Conservation (phyloP, 2,113 vertebrate species). For the Leptobrachium ailaonicum region DNA sequence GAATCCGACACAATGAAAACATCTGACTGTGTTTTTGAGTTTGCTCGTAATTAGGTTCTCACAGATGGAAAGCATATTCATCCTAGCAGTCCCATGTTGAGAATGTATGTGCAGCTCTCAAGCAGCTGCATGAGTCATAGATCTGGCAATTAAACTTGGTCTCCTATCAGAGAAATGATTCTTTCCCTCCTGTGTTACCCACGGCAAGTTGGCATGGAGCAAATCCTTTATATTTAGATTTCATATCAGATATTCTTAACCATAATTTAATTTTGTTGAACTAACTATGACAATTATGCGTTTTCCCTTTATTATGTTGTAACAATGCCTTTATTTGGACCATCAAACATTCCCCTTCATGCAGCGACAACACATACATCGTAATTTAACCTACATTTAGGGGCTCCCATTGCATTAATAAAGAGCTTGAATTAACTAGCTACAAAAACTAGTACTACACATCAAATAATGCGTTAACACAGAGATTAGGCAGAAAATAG, state of each 20-base stretch:
- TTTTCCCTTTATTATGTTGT: neutral
- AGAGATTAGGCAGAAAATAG: too few species aligned
- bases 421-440: too few species aligned
- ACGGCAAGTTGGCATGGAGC: slow-evolving; percentile 16
- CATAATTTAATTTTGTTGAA: slow-evolving; percentile 1
- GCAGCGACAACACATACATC: too few species aligned
- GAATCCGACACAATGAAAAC: slow-evolving; percentile 46
- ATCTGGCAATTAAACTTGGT: slow-evolving; percentile 47
- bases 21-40: slow-evolving; percentile 49
- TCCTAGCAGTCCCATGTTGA: slow-evolving; percentile 44
- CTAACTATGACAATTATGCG: neutral
- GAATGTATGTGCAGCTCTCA: slow-evolving; percentile 40
- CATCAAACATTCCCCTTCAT: too few species aligned
- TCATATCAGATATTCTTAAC: slow-evolving; percentile 23
- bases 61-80: slow-evolving; percentile 50
- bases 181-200: slow-evolving; percentile 30
- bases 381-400: too few species aligned
- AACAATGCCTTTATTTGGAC: too few species aligned
- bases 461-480: too few species aligned
- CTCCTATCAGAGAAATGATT: slow-evolving; percentile 42
- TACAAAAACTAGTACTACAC: too few species aligned
- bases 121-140: slow-evolving; percentile 44
- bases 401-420: too few species aligned
- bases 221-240: slow-evolving; percentile 22
- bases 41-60: slow-evolving; percentile 46